phyloP scores from a whole-genome alignment of 2,113 vertebrate genomes.

The Piliocolobus tephrosceles region DNA sequence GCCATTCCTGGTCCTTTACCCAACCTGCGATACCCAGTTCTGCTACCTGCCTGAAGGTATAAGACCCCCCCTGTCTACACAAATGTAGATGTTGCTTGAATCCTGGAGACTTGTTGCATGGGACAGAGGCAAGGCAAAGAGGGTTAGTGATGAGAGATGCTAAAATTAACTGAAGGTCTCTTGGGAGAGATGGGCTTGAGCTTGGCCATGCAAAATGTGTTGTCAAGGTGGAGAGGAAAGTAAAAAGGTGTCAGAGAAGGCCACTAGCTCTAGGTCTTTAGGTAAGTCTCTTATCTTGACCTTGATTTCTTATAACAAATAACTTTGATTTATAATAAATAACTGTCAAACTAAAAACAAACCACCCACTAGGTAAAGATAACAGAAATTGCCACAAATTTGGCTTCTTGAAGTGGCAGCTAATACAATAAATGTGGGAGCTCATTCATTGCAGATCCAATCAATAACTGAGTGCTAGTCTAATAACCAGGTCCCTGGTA shows the following conservation, averaged over 20 bases:
- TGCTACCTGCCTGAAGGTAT: neutral
- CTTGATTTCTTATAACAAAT: neutral
- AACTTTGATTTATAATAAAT: neutral
- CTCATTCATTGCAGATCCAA: neutral
- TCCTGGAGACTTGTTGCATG: neutral
- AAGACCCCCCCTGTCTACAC: neutral
- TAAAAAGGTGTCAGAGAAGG: neutral
- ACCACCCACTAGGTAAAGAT: neutral
- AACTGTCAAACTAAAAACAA: neutral
- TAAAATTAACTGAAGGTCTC: neutral
- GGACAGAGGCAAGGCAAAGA: neutral
- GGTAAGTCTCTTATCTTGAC: neutral
- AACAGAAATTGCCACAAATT: neutral
- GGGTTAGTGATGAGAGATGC: neutral
- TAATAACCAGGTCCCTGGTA: no score
- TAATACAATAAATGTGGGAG: neutral
- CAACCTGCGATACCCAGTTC: neutral
- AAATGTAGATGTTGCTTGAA: neutral
- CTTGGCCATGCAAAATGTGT: neutral
- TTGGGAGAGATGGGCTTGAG: neutral
- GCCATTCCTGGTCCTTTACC: neutral
- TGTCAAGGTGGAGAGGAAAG: neutral
- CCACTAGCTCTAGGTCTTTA: no score
- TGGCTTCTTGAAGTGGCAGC: neutral
- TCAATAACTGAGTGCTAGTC: neutral